A percentile compares a stretch with the other conserved stretches of the same genome.
Conservation (phyloP, 1,140 invertebrate species). For the Ptiloglossa arizonensis region DNA sequence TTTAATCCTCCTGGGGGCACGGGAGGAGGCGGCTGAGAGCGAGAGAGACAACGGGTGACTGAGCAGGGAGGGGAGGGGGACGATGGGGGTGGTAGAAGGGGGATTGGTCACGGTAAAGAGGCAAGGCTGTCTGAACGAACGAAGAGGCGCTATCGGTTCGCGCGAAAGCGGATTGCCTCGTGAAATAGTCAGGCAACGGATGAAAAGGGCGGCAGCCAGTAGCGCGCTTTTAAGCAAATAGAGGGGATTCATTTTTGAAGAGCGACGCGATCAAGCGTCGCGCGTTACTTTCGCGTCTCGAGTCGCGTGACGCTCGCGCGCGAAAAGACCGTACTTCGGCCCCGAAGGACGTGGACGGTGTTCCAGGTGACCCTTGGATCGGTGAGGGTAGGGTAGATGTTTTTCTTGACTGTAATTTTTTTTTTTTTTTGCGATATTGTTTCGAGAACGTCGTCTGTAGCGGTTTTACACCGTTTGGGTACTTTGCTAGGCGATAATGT, state of each 20-base stretch:
- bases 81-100: neutral
- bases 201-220: constrained; percentile 21
- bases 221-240: constrained; percentile 45
- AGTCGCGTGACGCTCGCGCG: no score
- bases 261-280: constrained; percentile 12
- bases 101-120: neutral
- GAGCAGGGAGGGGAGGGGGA: neutral
- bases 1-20: constrained; percentile 63
- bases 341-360: no score
- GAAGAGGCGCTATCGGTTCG: constrained; percentile 48
- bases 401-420: no score
- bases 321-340: no score
- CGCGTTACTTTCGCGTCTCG: neutral
- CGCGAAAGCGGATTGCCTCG: constrained; percentile 58
- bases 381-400: no score
- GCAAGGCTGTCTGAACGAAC: constrained; percentile 32
- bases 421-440: no score
- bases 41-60: no score
- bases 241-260: constrained; percentile 32
- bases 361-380: no score
- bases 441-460: no score
- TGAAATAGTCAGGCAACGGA: constrained; percentile 58
- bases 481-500: no score
- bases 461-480: no score
- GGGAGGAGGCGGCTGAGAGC: constrained; percentile 36